Evolutionary conservation across 1,140 invertebrate genomes (phyloP), one percentile per base, ranked within the genome.

Genomic region (Varroa destructor): DNA sequence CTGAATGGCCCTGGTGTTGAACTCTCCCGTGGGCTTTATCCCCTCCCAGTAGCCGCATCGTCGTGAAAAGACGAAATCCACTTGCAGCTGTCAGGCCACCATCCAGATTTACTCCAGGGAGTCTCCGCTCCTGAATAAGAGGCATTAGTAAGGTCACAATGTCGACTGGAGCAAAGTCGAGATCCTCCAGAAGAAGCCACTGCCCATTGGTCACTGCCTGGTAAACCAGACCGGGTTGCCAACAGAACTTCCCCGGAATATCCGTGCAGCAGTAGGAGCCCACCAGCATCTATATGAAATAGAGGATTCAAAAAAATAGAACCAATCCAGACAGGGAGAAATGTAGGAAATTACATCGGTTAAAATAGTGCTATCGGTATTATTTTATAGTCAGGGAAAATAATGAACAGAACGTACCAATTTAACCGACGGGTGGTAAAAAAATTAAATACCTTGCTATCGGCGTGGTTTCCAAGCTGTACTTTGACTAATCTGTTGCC

Each of bases 391-490:
- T 0, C 25, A 25, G 25, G 25, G 25, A 25, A 25, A 25, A 25
- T 25, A 25, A 25, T 25, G 25, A 25, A 25, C 25, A 25, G 25
- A 25, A 25, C 25, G 25, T 25, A 25, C 25, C 40, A 14, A 71
- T 5, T 25, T 6, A n/a, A 25, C 40, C 46, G 46, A 51, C 46
- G 8, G 8, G 12, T 8, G 46, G 8, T 51, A 3, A 51, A 51
- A 51, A 5, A 51, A 51, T 8, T 43, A n/a, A 71, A 73, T 40
- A 83, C 82, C 82, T 95, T 92, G 70, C 91, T 90, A 79, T 99
- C 96, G n/a, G 92, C 94, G 81, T 99, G 93, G 82, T 99, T 94
- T 1, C 93, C 92, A 4, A 99, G 81, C 78, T 99, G 95, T 43
- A 99, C 86, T 81, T 89, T 91, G 58, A 89, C 77, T 6, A 85